Conservation (phyloP, 2,797 vertebrate species). For the Florisuga fusca region DNA sequence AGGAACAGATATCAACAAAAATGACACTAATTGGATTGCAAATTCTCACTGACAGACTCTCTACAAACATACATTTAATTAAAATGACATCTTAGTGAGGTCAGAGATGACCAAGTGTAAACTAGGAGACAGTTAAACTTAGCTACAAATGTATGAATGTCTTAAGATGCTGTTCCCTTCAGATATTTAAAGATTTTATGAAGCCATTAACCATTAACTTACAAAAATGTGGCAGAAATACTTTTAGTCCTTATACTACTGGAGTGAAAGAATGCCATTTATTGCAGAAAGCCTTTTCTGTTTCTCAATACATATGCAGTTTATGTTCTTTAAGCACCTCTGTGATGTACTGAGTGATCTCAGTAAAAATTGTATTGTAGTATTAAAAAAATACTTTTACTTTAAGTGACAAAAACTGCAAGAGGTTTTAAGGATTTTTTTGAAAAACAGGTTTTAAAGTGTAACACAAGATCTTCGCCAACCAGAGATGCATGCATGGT, state of each 20-base stretch:
- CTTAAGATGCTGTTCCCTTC: background rate
- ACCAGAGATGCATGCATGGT: background rate
- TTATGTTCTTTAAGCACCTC: background rate
- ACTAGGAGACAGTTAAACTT: background rate
- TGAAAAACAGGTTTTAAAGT: background rate
- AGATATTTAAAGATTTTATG: background rate
- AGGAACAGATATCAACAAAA: background rate
- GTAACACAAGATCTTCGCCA: background rate
- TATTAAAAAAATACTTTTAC: background rate
- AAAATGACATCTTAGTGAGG: background rate
- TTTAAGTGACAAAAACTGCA: background rate
- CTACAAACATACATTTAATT: conserved; percentile 24
- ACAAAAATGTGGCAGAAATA: background rate
- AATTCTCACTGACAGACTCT: background rate
- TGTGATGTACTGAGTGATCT: background rate
- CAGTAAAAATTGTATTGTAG: background rate
- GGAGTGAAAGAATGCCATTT: background rate
- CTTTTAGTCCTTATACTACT: background rate
- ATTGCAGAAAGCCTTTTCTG: background rate
- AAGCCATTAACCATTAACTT: background rate
- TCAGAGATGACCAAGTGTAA: conserved; percentile 4
- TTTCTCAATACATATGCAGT: background rate
- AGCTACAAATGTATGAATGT: background rate
- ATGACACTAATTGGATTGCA: background rate
- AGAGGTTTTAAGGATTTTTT: background rate